Conservation (phyloP, 2,888 invertebrate genomes). For the Griposia aprilina region DNA sequence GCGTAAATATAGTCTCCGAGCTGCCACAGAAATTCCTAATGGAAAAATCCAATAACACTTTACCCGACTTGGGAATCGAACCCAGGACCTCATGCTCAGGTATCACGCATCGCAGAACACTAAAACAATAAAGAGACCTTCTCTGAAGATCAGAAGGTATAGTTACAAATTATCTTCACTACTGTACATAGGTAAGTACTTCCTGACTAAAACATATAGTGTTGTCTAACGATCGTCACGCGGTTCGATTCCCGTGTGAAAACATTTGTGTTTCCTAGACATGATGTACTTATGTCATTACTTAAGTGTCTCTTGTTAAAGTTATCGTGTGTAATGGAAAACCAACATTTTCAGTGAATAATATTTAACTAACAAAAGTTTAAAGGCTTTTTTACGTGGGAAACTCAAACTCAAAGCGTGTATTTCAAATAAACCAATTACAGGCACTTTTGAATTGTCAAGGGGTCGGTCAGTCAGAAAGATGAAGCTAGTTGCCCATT, state of each 20-base stretch:
- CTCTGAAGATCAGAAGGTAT: neutral
- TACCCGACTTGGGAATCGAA: too few relatives aligned
- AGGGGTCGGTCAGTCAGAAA: too few relatives aligned
- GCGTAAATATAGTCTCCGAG: too few relatives aligned
- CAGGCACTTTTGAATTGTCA: too few relatives aligned
- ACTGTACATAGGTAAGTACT: conserved; percentile 30
- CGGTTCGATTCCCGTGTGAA: conserved; percentile 69
- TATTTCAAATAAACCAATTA: too few relatives aligned
- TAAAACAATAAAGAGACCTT: neutral
- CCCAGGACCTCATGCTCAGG: too few relatives aligned
- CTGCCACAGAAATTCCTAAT: too few relatives aligned
- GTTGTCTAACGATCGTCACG: conserved; percentile 55
- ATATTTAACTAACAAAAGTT: neutral
- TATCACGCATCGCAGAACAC: neutral
- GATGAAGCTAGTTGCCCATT: too few relatives aligned
- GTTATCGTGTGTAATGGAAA: conserved; percentile 34
- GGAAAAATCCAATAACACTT: too few relatives aligned
- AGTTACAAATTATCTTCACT: neutral
- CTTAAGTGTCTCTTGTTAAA: conserved; percentile 58
- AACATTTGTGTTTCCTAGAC: conserved; percentile 51
- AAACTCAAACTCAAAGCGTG: neutral
- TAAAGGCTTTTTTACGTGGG: neutral
- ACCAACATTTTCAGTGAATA: neutral
- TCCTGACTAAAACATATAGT: conserved; percentile 57
- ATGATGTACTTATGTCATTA: conserved; percentile 54